Percentiles rank a stretch among this genome's conserved stretches.
phyloP scores from a whole-genome alignment of 2,113 vertebrate species.

The Donacobius atricapilla region DNA sequence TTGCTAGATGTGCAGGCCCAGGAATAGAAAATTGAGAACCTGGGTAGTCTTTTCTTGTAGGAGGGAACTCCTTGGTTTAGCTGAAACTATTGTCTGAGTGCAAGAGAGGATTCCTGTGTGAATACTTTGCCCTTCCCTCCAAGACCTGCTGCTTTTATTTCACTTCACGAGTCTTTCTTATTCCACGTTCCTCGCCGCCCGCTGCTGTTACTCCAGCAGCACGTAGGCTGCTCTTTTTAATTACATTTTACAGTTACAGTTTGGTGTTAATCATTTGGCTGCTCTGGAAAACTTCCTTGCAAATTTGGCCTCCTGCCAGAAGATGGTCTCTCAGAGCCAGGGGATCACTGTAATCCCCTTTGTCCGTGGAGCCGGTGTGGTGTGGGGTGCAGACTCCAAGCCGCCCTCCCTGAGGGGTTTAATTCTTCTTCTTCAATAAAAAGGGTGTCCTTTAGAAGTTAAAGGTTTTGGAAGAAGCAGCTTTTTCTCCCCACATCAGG shows the following conservation, averaged over 20 bases:
- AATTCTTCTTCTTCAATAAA: neutral
- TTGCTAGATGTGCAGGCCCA: neutral
- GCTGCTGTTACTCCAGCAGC: neutral
- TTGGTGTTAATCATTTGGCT: constrained; percentile 18
- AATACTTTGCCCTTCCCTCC: neutral
- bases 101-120: neutral
- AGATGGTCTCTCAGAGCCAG: neutral
- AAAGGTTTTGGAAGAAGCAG: neutral
- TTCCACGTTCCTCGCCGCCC: neutral
- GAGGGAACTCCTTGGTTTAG: neutral
- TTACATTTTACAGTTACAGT: constrained; percentile 5
- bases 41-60: neutral
- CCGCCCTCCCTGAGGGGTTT: neutral
- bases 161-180: accelerated
- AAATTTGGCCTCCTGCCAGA: constrained; percentile 25
- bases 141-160: neutral
- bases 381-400: neutral
- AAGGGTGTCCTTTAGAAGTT: neutral
- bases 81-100: neutral
- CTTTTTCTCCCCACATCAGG: neutral
- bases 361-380: neutral
- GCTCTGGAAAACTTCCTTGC: constrained; percentile 43
- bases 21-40: neutral
- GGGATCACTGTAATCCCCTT: neutral
- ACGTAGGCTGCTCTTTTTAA: constrained; percentile 1